Evolutionary conservation across 2,888 invertebrate species (phyloP).

Genomic region (Panopea generosa): DNA sequence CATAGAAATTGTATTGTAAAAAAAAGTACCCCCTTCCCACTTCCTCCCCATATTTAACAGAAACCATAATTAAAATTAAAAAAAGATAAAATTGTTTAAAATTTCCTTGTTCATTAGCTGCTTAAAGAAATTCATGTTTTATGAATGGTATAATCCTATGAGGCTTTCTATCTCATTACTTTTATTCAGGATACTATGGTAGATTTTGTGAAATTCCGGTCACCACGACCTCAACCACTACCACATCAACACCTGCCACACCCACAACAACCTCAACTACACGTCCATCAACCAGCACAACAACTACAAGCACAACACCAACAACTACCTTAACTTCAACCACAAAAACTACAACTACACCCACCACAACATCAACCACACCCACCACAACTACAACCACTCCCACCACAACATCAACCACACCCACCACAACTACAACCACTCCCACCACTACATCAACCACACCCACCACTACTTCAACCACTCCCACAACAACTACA

Average conservation of each 20-base stretch:
- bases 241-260: conserved; percentile 27
- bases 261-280: conserved; percentile 9
- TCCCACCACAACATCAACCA: conserved; percentile 1
- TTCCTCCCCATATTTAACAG: too few relatives aligned
- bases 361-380: conserved; percentile 9
- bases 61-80: too few relatives aligned
- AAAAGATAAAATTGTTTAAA: too few relatives aligned
- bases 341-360: conserved; percentile 9
- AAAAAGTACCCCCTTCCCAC: too few relatives aligned
- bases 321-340: conserved; percentile 12
- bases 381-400: conserved; percentile 1
- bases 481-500: conserved; percentile 1
- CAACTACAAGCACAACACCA: neutral
- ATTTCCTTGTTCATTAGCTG: too few relatives aligned
- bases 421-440: conserved; percentile 8
- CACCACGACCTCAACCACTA: conserved; percentile 29
- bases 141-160: too few relatives aligned
- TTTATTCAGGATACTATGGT: conserved; percentile 21
- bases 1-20: too few relatives aligned
- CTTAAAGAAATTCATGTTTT: too few relatives aligned
- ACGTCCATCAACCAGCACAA: neutral
- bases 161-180: too few relatives aligned
- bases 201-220: conserved; percentile 23
- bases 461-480: neutral
- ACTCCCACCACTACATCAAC: conserved; percentile 6